phyloP scores from a whole-genome alignment of 2,797 vertebrate species.

The Lophius americanus region DNA sequence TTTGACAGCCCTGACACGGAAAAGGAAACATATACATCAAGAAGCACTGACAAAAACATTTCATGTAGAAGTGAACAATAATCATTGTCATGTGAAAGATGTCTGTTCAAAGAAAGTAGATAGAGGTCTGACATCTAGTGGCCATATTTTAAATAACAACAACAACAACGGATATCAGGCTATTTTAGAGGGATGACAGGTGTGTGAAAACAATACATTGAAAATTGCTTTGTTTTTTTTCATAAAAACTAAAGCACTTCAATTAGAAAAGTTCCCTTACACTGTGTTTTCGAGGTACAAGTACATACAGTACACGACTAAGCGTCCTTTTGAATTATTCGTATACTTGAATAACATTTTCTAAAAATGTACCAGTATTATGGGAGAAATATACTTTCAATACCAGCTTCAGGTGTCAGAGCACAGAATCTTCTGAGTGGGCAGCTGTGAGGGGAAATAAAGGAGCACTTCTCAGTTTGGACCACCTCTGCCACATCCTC shows the following conservation, averaged over 20 bases:
- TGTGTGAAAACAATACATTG: background rate
- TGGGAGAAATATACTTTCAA: background rate
- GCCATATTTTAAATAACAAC: slow-evolving; percentile 15
- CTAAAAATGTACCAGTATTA: background rate
- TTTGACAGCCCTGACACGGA: background rate
- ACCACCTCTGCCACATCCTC: slow-evolving; percentile 42
- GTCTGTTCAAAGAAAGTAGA: background rate
- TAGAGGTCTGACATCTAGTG: slow-evolving; percentile 67
- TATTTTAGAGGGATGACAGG: too few species aligned
- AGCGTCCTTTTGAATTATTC: too few species aligned
- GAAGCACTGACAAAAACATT: too few species aligned
- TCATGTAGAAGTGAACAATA: background rate
- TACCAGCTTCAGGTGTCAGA: slow-evolving; percentile 1
- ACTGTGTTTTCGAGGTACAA: background rate
- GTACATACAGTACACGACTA: too few species aligned
- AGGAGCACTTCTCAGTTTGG: slow-evolving; percentile 34
- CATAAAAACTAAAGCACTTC: background rate
- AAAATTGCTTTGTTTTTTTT: background rate
- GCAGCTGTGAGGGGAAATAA: slow-evolving; percentile 61
- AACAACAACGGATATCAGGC: too few species aligned
- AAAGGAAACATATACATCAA: background rate
- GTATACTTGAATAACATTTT: too few species aligned
- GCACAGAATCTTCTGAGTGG: background rate
- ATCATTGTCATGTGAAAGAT: background rate
- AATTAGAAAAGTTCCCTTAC: background rate